Conservation (phyloP, 2,113 vertebrate genomes). For the Rafetus swinhoei region DNA sequence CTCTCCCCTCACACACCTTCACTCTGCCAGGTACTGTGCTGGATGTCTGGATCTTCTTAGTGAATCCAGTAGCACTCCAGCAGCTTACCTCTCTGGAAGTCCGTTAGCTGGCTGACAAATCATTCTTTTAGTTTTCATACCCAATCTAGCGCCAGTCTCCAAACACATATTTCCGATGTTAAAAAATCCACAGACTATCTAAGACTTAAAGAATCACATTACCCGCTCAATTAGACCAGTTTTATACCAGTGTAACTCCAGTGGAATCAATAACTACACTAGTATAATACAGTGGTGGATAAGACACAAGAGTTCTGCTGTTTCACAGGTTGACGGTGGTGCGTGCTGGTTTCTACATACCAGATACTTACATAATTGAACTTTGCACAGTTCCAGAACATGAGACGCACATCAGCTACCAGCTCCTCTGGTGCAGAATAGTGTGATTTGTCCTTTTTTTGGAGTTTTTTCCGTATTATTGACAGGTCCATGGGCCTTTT, state of each 20-base stretch:
- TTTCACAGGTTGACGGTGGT: background rate
- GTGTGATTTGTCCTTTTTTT: constrained; percentile 83
- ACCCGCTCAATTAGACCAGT: background rate
- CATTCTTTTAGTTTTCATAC: constrained; percentile 52
- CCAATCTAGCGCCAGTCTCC: background rate
- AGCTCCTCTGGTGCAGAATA: constrained; percentile 89
- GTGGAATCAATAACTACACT: background rate
- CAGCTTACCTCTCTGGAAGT: constrained; percentile 67
- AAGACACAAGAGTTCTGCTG: background rate
- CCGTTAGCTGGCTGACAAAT: constrained; percentile 60
- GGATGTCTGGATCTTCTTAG: background rate
- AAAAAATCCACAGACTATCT: background rate
- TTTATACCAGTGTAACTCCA: background rate
- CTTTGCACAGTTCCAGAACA: constrained; percentile 98
- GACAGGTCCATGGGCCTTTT: constrained; percentile 98
- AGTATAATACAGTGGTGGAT: background rate
- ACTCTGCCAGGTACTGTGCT: constrained; percentile 2
- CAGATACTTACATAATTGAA: constrained; percentile 94
- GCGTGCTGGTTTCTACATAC: background rate
- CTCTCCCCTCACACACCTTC: background rate
- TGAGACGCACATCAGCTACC: constrained; percentile 92
- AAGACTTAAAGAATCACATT: background rate
- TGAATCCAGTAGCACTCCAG: background rate
- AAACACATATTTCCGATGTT: fast-evolving
- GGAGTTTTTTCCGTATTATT: constrained; percentile 89